phyloP scores from a whole-genome alignment of 2,888 invertebrate species.

The Macrosoma leucophasiata region DNA sequence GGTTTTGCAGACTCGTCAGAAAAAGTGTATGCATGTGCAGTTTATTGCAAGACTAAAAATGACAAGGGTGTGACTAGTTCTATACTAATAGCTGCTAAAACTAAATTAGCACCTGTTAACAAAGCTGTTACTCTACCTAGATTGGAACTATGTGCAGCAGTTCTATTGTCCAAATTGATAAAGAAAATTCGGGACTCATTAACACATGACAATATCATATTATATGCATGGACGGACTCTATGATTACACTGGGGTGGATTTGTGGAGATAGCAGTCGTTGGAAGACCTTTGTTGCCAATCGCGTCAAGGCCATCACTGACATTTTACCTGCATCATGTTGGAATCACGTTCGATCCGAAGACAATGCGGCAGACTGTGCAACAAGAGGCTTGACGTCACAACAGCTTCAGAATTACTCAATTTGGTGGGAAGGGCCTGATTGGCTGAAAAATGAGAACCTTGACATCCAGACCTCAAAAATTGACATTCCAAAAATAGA shows the following conservation, averaged over 20 bases:
- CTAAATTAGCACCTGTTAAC: conserved; percentile 27
- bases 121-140: conserved; percentile 23
- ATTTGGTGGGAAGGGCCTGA: conserved; percentile 16
- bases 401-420: conserved; percentile 4
- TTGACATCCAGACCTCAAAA: background rate
- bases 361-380: background rate
- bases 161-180: conserved; percentile 16
- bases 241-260: conserved; percentile 19
- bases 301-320: conserved; percentile 15
- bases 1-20: conserved; percentile 26
- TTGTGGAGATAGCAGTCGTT: conserved; percentile 15
- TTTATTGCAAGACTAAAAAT: too few relatives aligned
- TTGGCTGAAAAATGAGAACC: conserved; percentile 10
- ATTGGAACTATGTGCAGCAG: conserved; percentile 27
- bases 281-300: conserved; percentile 20
- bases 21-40: too few relatives aligned
- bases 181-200: conserved; percentile 14
- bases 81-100: too few relatives aligned
- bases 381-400: background rate
- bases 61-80: too few relatives aligned
- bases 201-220: conserved; percentile 6
- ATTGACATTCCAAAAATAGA: conserved; percentile 6
- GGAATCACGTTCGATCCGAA: conserved; percentile 2
- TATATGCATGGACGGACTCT: conserved; percentile 18
- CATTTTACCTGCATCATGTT: conserved; percentile 10